Evolutionary conservation across 1,140 invertebrate species (phyloP).

Genomic region (Eubasilissa regina): DNA sequence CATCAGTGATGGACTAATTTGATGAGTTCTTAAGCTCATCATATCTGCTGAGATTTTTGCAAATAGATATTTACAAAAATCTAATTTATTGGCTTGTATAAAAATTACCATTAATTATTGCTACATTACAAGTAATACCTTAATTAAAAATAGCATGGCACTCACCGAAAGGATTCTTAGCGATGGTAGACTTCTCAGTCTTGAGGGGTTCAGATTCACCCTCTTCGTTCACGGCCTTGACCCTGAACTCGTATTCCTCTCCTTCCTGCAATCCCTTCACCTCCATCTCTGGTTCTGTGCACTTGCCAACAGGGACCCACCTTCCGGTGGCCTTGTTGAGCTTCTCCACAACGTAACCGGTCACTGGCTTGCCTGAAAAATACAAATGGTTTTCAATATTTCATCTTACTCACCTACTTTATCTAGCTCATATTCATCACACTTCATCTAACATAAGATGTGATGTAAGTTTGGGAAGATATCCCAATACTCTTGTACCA

Average conservation of each 20-base stretch:
- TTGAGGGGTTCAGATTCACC: slow-evolving; percentile 96
- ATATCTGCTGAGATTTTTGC: too few relatives aligned
- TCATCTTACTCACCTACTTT: background rate
- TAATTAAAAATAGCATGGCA: background rate
- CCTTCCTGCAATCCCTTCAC: slow-evolving; percentile 93
- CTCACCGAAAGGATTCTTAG: slow-evolving; percentile 95
- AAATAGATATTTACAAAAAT: too few relatives aligned
- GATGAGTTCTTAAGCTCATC: too few relatives aligned
- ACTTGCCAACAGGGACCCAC: slow-evolving; percentile 93
- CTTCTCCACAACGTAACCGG: slow-evolving; percentile 97
- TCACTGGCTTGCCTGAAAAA: slow-evolving; percentile 82
- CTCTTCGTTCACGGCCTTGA: slow-evolving; percentile 98
- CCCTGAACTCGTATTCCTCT: slow-evolving; percentile 96
- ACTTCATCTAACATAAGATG: too few relatives aligned
- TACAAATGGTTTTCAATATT: slow-evolving; percentile 29
- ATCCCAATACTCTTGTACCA: too few relatives aligned
- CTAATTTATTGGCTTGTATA: too few relatives aligned
- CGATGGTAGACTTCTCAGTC: slow-evolving; percentile 86
- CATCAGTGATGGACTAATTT: too few relatives aligned
- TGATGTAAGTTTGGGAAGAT: too few relatives aligned
- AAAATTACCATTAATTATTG: too few relatives aligned
- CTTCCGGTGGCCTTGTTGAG: slow-evolving; percentile 93
- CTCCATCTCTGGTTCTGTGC: slow-evolving; percentile 90
- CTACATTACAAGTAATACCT: too few relatives aligned
- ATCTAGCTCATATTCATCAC: background rate